phyloP scores from a whole-genome alignment of 2,797 vertebrate genomes.

The Chiroxiphia lanceolata region DNA sequence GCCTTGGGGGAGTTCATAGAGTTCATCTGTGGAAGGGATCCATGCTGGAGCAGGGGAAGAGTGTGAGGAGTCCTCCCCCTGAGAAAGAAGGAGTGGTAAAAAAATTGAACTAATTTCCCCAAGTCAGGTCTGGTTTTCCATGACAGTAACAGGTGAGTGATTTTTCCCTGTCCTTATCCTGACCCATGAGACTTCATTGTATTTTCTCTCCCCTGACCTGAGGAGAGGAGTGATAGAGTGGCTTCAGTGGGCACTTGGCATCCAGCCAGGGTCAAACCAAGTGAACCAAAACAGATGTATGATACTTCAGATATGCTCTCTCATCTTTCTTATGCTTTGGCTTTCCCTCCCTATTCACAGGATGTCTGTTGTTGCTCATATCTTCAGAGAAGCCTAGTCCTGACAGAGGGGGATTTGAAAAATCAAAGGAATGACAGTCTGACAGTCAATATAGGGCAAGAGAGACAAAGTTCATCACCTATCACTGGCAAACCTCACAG shows the following conservation, averaged over 20 bases:
- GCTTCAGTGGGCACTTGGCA: background rate
- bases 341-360: background rate
- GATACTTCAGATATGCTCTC: background rate
- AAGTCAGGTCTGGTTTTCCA: background rate
- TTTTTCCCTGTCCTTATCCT: background rate
- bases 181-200: background rate
- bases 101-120: background rate
- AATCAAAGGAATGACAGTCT: background rate
- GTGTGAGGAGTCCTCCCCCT: background rate
- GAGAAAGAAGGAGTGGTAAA: background rate
- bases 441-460: background rate
- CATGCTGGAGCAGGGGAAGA: background rate
- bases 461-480: background rate
- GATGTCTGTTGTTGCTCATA: background rate
- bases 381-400: background rate
- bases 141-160: background rate
- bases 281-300: background rate
- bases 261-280: background rate
- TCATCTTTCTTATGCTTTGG: background rate
- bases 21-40: background rate
- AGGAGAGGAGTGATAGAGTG: background rate
- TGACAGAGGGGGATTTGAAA: background rate
- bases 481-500: background rate
- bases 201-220: background rate
- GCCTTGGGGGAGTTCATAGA: background rate